Conservation (phyloP, 1,140 invertebrate species). For the Ganaspis sp. region DNA sequence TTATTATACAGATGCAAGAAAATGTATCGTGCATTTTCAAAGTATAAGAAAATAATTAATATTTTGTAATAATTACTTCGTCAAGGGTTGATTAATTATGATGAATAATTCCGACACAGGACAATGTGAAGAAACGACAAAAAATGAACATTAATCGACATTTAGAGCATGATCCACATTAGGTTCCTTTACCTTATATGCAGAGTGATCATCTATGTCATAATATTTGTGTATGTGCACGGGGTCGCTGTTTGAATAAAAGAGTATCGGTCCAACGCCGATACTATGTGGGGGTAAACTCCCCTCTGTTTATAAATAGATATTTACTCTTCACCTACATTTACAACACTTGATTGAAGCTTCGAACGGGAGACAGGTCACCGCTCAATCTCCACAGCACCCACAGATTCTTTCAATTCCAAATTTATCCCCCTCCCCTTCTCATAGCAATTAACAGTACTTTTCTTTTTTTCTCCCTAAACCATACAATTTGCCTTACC, state of each 20-base stretch:
- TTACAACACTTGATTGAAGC: slow-evolving; percentile 60
- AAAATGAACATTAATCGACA: background rate
- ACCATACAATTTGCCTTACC: background rate
- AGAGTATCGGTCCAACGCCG: slow-evolving; percentile 52
- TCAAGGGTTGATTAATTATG: too few relatives aligned
- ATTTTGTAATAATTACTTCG: too few relatives aligned
- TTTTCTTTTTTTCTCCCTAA: slow-evolving; percentile 28
- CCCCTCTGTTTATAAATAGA: slow-evolving; percentile 73
- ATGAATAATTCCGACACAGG: background rate
- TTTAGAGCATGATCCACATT: slow-evolving; percentile 5
- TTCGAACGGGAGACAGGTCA: slow-evolving; percentile 70
- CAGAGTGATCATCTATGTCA: slow-evolving; percentile 21
- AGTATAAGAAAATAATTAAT: too few relatives aligned
- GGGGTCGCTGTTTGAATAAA: slow-evolving; percentile 34
- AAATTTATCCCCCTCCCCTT: slow-evolving; percentile 44
- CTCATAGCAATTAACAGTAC: slow-evolving; percentile 29
- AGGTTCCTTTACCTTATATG: slow-evolving; percentile 9
- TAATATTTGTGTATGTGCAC: slow-evolving; percentile 33
- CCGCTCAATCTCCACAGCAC: slow-evolving; percentile 69
- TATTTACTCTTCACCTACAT: slow-evolving; percentile 74
- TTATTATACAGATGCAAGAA: too few relatives aligned
- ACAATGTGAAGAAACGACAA: background rate
- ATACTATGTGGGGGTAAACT: slow-evolving; percentile 50
- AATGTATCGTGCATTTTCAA: too few relatives aligned
- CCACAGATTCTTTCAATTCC: slow-evolving; percentile 49